Conservation (phyloP, 2,888 invertebrate genomes). For the Amblyjoppa fuscipennis region DNA sequence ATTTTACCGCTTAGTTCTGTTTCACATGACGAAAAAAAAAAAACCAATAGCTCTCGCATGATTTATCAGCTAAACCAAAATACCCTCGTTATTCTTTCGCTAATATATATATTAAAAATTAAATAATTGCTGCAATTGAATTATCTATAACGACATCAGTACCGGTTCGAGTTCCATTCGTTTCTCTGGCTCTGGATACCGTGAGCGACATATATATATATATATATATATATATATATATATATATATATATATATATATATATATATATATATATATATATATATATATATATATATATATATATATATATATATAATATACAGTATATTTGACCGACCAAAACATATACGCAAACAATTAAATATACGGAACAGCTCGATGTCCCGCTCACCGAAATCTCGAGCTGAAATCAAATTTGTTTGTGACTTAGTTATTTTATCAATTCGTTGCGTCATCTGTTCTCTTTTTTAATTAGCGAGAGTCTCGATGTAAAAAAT, state of each 20-base stretch:
- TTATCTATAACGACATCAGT: conserved; percentile 20
- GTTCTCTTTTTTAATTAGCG: neutral
- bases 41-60: conserved; percentile 1
- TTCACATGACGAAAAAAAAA: neutral
- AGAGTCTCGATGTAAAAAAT: neutral
- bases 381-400: conserved; percentile 11
- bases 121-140: conserved; percentile 36
- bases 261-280: conserved; percentile 4
- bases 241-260: neutral
- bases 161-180: conserved; percentile 22
- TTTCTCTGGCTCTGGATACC: conserved; percentile 18
- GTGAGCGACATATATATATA: conserved; percentile 25
- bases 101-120: conserved; percentile 5
- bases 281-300: no score
- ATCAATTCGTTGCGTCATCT: neutral
- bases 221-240: neutral
- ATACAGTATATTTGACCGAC: conserved; percentile 23
- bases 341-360: conserved; percentile 21
- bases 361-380: conserved; percentile 25
- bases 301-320: neutral
- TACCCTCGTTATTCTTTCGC: neutral
- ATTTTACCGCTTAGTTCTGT: neutral
- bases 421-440: neutral
- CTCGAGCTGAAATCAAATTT: neutral
- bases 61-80: conserved; percentile 24